Percentiles rank a stretch among this genome's conserved stretches.
Evolutionary conservation across 2,113 vertebrate species (phyloP).

Genomic region (Clarias macrocephalus): DNA sequence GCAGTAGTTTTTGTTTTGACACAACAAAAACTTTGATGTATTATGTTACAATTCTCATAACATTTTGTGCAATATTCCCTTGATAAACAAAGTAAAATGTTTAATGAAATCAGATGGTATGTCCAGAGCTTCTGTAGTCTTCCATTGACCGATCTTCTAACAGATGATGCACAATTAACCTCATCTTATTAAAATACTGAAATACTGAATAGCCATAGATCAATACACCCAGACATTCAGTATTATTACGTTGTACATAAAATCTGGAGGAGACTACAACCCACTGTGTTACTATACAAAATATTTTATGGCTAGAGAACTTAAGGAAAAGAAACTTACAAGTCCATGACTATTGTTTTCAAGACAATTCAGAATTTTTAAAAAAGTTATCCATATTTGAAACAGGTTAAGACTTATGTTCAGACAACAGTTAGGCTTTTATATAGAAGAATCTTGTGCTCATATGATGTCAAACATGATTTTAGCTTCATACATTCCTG

Average conservation of each 20-base stretch:
- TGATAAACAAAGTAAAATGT: background rate
- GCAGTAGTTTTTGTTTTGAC: too few species aligned
- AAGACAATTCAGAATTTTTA: background rate
- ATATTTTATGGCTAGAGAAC: background rate
- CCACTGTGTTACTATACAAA: background rate
- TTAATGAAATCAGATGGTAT: background rate
- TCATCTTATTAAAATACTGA: background rate
- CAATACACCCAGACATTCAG: background rate
- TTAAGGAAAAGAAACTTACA: background rate
- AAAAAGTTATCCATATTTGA: background rate
- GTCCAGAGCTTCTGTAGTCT: background rate
- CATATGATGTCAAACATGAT: constrained; percentile 1
- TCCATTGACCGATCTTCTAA: background rate
- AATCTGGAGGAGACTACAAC: background rate
- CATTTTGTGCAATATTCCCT: background rate
- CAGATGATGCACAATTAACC: background rate
- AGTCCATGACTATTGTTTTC: background rate
- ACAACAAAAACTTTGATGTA: background rate
- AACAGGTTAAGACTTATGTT: background rate
- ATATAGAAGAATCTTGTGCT: background rate
- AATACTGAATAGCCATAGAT: background rate
- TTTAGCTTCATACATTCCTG: constrained; percentile 54
- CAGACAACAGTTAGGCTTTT: background rate
- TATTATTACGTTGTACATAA: background rate
- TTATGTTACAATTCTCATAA: background rate